Percentiles rank a stretch among this genome's conserved stretches.
These are phyloP conservation scores for Hippocampus mohnikei DNA, from an alignment of 2,113 vertebrate genomes.

Conservation along the genomic window DNA sequence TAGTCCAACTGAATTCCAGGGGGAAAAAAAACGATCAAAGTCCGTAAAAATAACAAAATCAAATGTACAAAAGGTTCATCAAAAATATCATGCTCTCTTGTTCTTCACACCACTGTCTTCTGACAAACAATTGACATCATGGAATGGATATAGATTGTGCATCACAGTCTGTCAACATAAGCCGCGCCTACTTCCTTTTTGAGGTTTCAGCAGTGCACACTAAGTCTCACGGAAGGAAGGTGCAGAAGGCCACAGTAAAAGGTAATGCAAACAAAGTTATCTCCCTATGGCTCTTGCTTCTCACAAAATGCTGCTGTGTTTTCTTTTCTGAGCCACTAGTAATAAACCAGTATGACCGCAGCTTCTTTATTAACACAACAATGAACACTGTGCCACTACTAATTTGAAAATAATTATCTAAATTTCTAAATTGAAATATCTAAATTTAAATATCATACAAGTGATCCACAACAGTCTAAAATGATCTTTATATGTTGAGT, in stretches of 20 bases:
- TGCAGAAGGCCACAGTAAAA: constrained; percentile 66
- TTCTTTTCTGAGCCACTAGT: constrained; percentile 11
- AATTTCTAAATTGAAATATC: too few species aligned
- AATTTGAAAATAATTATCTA: neutral
- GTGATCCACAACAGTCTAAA: neutral
- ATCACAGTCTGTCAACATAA: constrained; percentile 19
- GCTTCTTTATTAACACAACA: neutral
- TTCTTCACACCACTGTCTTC: neutral
- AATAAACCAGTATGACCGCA: neutral
- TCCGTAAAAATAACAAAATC: too few species aligned
- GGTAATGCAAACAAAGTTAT: constrained; percentile 40
- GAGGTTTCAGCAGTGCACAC: constrained; percentile 35
- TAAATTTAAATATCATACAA: neutral
- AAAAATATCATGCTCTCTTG: neutral
- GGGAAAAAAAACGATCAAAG: neutral
- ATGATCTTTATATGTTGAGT: neutral
- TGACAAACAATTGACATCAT: constrained; percentile 12
- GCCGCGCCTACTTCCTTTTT: constrained; percentile 60
- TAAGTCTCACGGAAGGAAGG: constrained; percentile 42
- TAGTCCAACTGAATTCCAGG: constrained; percentile 10
- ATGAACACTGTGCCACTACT: neutral
- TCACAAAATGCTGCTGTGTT: constrained; percentile 37
- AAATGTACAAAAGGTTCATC: neutral
- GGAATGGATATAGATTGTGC: constrained; percentile 7
- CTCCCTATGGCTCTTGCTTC: constrained; percentile 29